These are phyloP conservation scores for Morus bassanus DNA, from an alignment of 2,797 vertebrate species.

Conservation along the genomic window DNA sequence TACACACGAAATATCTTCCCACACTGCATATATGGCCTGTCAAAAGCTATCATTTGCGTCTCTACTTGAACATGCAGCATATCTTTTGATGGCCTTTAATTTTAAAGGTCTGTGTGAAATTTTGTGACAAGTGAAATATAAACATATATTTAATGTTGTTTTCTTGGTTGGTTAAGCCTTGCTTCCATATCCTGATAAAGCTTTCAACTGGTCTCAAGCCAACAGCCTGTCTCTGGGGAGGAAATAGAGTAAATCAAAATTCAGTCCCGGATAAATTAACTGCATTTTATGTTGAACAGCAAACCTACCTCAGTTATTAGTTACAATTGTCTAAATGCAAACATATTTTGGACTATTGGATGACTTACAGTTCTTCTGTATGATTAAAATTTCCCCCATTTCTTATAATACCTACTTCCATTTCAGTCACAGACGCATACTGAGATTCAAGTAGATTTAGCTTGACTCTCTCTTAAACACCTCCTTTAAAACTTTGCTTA, in stretches of 20 bases:
- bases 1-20: neutral
- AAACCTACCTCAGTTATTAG: neutral
- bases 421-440: neutral
- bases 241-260: neutral
- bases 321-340: neutral
- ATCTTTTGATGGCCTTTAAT: constrained; percentile 6
- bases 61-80: neutral
- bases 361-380: neutral
- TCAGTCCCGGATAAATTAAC: neutral
- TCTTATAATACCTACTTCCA: neutral
- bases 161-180: neutral
- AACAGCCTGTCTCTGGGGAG: neutral
- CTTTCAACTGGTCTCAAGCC: neutral
- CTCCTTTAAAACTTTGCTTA: neutral
- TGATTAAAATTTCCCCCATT: neutral
- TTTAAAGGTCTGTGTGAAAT: neutral
- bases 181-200: neutral
- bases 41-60: neutral
- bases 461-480: neutral
- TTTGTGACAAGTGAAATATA: constrained; percentile 7
- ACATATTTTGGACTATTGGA: neutral
- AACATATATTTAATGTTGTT: neutral
- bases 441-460: neutral
- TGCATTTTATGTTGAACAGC: neutral
- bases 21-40: neutral